phyloP scores from a whole-genome alignment of 2,113 vertebrate species.

The Pan paniscus region DNA sequence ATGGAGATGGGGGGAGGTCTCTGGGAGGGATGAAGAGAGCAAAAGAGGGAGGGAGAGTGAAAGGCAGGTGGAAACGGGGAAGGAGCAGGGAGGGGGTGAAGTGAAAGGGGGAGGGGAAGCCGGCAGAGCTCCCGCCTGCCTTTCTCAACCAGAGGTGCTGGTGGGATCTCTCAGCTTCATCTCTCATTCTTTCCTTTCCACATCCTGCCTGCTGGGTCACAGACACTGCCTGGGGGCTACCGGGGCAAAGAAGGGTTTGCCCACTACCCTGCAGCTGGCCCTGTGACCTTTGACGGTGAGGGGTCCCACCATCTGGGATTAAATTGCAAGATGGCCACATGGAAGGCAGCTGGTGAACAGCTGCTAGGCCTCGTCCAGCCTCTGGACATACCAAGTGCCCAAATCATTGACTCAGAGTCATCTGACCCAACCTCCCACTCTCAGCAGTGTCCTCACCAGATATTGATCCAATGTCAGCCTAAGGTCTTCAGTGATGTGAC shows the following conservation, averaged over 20 bases:
- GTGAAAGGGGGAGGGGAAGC: not conserved
- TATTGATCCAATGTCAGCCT: not conserved
- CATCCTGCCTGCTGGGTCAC: not conserved
- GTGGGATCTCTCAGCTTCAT: not conserved
- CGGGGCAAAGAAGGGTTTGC: not conserved
- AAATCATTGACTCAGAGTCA: not conserved
- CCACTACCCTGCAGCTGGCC: slow-evolving; percentile 16
- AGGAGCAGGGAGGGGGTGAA: not conserved
- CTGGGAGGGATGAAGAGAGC: not conserved
- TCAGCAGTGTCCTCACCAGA: not conserved
- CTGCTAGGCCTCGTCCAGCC: slow-evolving; percentile 34
- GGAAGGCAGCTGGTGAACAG: slow-evolving; percentile 60
- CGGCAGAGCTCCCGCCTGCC: not conserved
- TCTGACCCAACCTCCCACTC: not conserved
- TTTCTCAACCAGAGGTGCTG: not conserved
- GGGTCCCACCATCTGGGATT: slow-evolving; percentile 41
- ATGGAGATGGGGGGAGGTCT: slow-evolving; percentile 61
- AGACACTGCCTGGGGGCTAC: not conserved
- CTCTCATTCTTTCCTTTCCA: not conserved
- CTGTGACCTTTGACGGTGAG: slow-evolving; percentile 43
- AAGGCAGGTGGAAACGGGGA: not conserved
- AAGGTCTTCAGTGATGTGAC: not conserved
- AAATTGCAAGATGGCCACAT: slow-evolving; percentile 7
- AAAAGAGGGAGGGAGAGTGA: not conserved
- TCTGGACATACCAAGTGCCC: not conserved